These are phyloP conservation scores for Nibea coibor DNA, from an alignment of 2,113 vertebrate genomes.

Conservation along the genomic window DNA sequence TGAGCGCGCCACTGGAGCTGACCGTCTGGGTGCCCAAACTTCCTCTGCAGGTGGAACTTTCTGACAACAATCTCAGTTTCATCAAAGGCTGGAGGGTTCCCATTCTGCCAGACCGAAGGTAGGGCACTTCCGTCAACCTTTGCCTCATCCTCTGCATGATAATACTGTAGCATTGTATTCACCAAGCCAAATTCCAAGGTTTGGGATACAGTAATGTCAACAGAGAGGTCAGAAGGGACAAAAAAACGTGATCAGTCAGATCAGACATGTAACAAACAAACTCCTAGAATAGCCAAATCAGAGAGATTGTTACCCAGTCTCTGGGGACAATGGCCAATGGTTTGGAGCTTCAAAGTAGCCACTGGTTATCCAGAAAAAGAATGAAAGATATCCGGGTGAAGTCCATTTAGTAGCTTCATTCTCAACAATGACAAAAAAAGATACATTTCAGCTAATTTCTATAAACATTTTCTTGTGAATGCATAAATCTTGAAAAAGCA, in stretches of 20 bases:
- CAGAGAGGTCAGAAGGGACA: neutral
- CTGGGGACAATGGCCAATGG: too few relatives aligned
- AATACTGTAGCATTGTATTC: too few relatives aligned
- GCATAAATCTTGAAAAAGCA: too few relatives aligned
- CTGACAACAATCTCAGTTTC: constrained; percentile 91
- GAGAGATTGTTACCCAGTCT: neutral
- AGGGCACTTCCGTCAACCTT: constrained; percentile 23
- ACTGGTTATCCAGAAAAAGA: too few relatives aligned
- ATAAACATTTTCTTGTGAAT: too few relatives aligned
- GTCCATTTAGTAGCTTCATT: too few relatives aligned
- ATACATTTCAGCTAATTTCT: too few relatives aligned
- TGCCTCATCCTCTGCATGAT: too few relatives aligned
- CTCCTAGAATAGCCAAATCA: neutral
- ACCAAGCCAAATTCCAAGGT: neutral
- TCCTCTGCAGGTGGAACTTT: constrained; percentile 93
- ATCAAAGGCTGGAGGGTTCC: constrained; percentile 99
- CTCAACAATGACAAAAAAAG: too few relatives aligned
- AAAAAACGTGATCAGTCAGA: neutral
- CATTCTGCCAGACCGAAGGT: constrained; percentile 94
- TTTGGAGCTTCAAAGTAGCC: too few relatives aligned
- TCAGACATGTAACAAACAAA: neutral
- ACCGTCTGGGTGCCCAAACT: constrained; percentile 98
- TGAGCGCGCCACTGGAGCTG: constrained; percentile 93
- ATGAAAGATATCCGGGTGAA: too few relatives aligned
- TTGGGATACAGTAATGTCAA: too few relatives aligned